Evolutionary conservation across 2,113 vertebrate species (phyloP), one percentile per base, ranked within the genome.

Genomic region (Psophia crepitans): DNA sequence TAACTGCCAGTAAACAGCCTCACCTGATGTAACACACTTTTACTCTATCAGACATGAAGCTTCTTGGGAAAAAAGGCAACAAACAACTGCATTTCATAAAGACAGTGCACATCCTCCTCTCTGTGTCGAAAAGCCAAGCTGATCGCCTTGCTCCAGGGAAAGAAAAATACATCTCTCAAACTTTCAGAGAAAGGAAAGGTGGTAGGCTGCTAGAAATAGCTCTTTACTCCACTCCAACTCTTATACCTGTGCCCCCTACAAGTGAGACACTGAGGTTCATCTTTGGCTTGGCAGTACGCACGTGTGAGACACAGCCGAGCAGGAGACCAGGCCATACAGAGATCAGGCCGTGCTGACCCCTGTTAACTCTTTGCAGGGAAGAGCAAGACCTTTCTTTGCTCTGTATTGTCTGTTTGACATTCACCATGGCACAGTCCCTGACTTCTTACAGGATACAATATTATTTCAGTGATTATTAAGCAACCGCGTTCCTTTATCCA

Each of bases 51-150:
- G 85, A 79, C 44, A 65, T 37, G 35, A 89, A 48, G 32, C 3
- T 77, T 71, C 26, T 51, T 32, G 27, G 22, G 44, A 63, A 71
- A 54, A 30, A 12, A n/a, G 32, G 8, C 8, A 48, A 19, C 13
- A 32, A 1, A 35, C 9, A 63, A 14, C 43, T 60, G 28, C 17
- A 48, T 76, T 91, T 84, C 27, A 18, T 35, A 44, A 61, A 69
- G 57, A 27, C 37, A 76, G 48, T 8, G 28, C 46, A 83, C 44
- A 46, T 49, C 60, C 39, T 91, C 65, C 32, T 69, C 33, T 48
- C 2, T 0, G 3, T 43, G 32, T 37, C n/a, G 68, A 81, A 69
- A 30, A 82, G 32, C 24, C 44, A 43, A 0, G 0, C 39, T 69
- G 69, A 64, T 22, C 54, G 64, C 63, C 53, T 46, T 43, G 35